phyloP scores from a whole-genome alignment of 2,888 invertebrate species.

The Drosophila lutescens region DNA sequence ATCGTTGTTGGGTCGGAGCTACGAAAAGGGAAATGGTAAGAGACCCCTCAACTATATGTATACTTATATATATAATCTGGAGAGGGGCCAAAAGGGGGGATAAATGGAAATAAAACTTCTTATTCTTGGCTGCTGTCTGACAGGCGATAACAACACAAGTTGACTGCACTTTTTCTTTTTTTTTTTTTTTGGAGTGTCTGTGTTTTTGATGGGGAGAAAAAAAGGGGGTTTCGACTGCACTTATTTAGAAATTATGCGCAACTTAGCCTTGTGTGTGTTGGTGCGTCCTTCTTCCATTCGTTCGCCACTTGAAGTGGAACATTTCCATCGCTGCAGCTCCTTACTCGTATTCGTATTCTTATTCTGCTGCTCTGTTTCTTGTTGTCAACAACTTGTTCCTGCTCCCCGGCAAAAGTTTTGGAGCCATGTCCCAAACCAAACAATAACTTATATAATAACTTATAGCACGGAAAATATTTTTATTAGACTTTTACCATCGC shows the following conservation, averaged over 20 bases:
- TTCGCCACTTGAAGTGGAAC: conserved; percentile 10
- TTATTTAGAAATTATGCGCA: conserved; percentile 71
- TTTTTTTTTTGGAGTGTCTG: conserved; percentile 9
- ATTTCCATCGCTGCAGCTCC: conserved; percentile 13
- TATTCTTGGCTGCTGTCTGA: conserved; percentile 57
- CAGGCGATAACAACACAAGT: conserved; percentile 69
- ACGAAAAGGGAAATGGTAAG: neutral
- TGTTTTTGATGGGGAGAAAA: neutral
- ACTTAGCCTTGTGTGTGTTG: conserved; percentile 47
- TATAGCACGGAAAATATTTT: neutral
- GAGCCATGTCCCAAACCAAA: conserved; percentile 5
- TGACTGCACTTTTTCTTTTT: conserved; percentile 56
- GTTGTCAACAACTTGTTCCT: conserved; percentile 29
- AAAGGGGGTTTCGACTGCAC: conserved; percentile 43
- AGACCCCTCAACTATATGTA: neutral
- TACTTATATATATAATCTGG: conserved; percentile 7
- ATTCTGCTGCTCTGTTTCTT: conserved; percentile 11
- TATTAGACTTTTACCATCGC: too few species aligned
- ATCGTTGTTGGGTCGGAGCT: conserved; percentile 7
- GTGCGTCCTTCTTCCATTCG: conserved; percentile 1
- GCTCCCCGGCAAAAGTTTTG: conserved; percentile 26
- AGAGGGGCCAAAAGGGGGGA: conserved; percentile 16
- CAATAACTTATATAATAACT: neutral
- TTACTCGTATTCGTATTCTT: neutral
- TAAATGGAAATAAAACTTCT: conserved; percentile 38